Evolutionary conservation across 2,797 vertebrate species (phyloP), one percentile per base, ranked within the genome.

Genomic region (Anabacerthia variegaticeps): DNA sequence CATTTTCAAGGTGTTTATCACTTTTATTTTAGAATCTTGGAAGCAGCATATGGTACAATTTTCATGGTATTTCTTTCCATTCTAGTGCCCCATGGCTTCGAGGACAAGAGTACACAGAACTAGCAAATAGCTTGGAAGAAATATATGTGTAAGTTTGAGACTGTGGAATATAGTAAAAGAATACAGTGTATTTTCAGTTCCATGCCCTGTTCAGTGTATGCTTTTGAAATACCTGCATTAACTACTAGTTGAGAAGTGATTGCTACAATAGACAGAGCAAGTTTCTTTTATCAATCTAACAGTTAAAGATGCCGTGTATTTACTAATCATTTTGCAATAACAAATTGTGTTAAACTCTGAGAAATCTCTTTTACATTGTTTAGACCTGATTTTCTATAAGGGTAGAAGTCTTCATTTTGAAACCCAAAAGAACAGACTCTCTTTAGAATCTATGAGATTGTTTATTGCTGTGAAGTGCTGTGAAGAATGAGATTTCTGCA

Each of bases 71-170:
- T 93, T 95, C 59, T 92, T 95, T 96, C 94, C 79, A 80, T 96
- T 98, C 65, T 97, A 99, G 99, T 97, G 99, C 99, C 22, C 97
- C 98, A n/a, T 99, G 99, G 99, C 97, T 99, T 96, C 98, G 98
- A 97, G 98, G 98, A 72, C 97, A 98, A 28, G 99, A 99, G 95
- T 98, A 99, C 92, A 94, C 73, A 3, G 97, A 97, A 67, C 97
- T 99, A 93, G 98, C 98, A 59, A 99, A 99, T 97, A 98, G 98
- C 96, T 98, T 99, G 80, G 99, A 99, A 97, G 99, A 99, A 95
- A 98, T 99, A 92, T 99, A 99, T 92, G 68, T 98, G 99, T 99
- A 98, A 99, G 99, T 98, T 85, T 17, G 18, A 87, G 27, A 49
- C 30, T 44, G 17, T 69, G 52, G 18, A 56, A 17, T 65, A 59